A percentile compares a stretch with the other conserved stretches of the same genome.
Evolutionary conservation across 1,140 invertebrate genomes (phyloP).

Genomic region (Mycetomoellerius zeteki): DNA sequence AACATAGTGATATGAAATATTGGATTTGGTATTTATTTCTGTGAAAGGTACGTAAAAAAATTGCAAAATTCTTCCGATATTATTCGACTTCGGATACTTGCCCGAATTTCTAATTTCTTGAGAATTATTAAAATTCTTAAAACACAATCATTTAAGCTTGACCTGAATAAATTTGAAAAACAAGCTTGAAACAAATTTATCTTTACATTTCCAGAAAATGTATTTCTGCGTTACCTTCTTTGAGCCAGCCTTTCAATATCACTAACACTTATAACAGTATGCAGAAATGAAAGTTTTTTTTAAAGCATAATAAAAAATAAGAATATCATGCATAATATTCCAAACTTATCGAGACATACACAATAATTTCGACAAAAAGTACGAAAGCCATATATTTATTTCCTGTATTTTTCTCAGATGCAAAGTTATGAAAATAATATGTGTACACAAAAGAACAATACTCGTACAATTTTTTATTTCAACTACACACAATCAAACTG

Average conservation of each 20-base stretch:
- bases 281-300: slow-evolving; percentile 61
- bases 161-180: background rate
- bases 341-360: slow-evolving; percentile 41
- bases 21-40: background rate
- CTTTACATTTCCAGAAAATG: background rate
- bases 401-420: background rate
- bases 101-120: background rate
- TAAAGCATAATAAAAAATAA: slow-evolving; percentile 50
- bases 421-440: slow-evolving; percentile 15
- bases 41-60: background rate
- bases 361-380: slow-evolving; percentile 33
- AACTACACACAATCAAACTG: slow-evolving; percentile 36
- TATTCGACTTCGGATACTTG: background rate
- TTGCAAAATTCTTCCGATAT: background rate
- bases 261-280: slow-evolving; percentile 19
- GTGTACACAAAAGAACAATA: slow-evolving; percentile 15
- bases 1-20: background rate
- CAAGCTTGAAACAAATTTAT: background rate
- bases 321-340: slow-evolving; percentile 51
- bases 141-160: background rate
- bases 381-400: slow-evolving; percentile 23
- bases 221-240: slow-evolving; percentile 4
- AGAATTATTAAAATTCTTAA: background rate
- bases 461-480: background rate
- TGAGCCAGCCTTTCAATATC: background rate